Percentiles rank a stretch among this genome's conserved stretches.
These are phyloP conservation scores for Pelagia noctiluca DNA, from an alignment of 30 jellyfish, hydroid and myxozoan genomes.

Conservation along the genomic window DNA sequence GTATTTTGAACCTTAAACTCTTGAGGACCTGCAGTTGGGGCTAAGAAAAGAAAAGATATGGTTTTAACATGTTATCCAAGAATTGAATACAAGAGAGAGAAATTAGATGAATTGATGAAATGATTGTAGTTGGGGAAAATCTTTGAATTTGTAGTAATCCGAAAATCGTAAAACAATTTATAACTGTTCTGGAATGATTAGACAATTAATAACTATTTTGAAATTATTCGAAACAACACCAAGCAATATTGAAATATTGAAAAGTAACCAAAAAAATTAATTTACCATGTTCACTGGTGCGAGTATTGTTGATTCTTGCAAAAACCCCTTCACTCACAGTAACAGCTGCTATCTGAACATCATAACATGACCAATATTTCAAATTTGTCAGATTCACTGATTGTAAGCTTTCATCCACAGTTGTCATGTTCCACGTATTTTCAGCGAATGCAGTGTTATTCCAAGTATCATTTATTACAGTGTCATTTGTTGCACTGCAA, in stretches of 20 bases:
- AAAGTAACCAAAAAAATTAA: not conserved
- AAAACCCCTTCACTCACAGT: constrained; percentile 24
- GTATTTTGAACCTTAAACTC: not conserved
- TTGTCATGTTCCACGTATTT: too few species aligned
- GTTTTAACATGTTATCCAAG: not conserved
- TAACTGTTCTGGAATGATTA: too few species aligned
- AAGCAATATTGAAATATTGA: too few species aligned
- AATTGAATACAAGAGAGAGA: too few species aligned
- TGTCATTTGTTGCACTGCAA: not conserved
- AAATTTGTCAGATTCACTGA: not conserved
- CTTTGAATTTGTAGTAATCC: too few species aligned
- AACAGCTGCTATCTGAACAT: constrained; percentile 11
- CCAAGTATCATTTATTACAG: not conserved
- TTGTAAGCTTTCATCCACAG: not conserved
- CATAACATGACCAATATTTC: constrained; percentile 18
- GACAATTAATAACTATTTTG: too few species aligned
- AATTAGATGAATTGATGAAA: too few species aligned
- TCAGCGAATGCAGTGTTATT: too few species aligned
- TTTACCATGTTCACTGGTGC: constrained; percentile 16
- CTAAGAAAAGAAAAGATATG: not conserved
- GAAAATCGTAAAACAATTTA: too few species aligned
- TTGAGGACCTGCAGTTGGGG: constrained; percentile 14
- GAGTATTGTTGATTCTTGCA: not conserved
- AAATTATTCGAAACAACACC: too few species aligned
- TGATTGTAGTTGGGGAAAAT: too few species aligned